Percentiles rank a stretch among this genome's conserved stretches.
Evolutionary conservation across 2,888 invertebrate species (phyloP).

Genomic region (Hedya salicella): DNA sequence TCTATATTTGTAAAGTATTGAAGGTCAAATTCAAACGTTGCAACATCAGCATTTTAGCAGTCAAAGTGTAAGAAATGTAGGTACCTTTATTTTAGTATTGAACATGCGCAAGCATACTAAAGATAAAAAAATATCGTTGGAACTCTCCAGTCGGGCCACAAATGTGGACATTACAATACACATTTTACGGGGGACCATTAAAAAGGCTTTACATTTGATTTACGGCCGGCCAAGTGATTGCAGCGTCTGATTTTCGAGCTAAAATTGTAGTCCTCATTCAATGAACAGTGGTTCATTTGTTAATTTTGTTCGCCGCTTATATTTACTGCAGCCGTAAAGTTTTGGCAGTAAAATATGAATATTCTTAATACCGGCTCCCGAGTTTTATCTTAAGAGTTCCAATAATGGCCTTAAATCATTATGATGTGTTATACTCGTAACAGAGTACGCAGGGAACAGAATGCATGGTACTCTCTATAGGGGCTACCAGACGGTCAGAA

Average conservation of each 20-base stretch:
- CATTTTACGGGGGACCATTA: constrained; percentile 75
- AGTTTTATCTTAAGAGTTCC: constrained; percentile 45
- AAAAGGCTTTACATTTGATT: constrained; percentile 80
- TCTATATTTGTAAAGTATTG: too few relatives aligned
- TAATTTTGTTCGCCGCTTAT: constrained; percentile 75
- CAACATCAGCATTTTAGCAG: too few relatives aligned
- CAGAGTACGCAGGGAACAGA: too few relatives aligned
- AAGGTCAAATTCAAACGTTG: too few relatives aligned
- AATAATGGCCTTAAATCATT: constrained; percentile 20
- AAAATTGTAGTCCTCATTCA: constrained; percentile 73
- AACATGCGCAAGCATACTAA: background rate
- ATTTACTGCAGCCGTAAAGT: constrained; percentile 76
- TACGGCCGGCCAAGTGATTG: constrained; percentile 68
- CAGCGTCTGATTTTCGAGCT: constrained; percentile 66
- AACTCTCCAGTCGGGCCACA: constrained; percentile 53
- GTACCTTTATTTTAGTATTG: too few relatives aligned
- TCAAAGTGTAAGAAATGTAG: too few relatives aligned
- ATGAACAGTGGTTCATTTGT: constrained; percentile 78
- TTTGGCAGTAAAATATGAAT: constrained; percentile 68
- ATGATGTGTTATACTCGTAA: constrained; percentile 8
- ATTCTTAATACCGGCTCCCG: constrained; percentile 66
- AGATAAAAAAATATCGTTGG: constrained; percentile 3
- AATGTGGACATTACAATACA: constrained; percentile 56
- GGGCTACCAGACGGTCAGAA: too few relatives aligned
- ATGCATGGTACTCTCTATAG: too few relatives aligned